These are phyloP conservation scores for Sebastiscus albofasciatus DNA, from an alignment of 2,797 vertebrate species.

Conservation along the genomic window DNA sequence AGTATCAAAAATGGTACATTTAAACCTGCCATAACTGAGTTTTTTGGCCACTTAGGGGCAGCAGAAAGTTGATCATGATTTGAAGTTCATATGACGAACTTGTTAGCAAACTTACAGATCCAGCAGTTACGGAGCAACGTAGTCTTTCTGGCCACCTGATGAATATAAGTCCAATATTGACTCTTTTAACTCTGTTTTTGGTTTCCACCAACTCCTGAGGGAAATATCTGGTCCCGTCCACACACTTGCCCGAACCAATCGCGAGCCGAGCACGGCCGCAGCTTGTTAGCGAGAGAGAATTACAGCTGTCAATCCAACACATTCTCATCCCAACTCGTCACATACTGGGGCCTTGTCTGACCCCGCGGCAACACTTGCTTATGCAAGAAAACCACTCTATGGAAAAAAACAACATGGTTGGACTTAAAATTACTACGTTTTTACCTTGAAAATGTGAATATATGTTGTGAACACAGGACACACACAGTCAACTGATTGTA, in stretches of 20 bases:
- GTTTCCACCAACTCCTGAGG: not conserved
- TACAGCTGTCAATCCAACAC: too few species aligned
- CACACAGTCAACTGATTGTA: too few species aligned
- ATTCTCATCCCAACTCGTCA: too few species aligned
- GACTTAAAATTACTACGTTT: too few species aligned
- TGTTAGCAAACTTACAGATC: not conserved
- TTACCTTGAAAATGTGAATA: too few species aligned
- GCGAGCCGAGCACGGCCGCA: too few species aligned
- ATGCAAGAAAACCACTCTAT: accelerated
- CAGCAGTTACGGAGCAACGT: not conserved
- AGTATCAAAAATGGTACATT: not conserved
- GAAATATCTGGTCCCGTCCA: not conserved
- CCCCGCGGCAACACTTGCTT: too few species aligned
- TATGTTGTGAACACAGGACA: too few species aligned
- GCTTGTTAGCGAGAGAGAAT: too few species aligned
- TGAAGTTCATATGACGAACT: not conserved
- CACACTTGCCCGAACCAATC: too few species aligned
- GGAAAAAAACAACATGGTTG: too few species aligned
- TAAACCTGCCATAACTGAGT: not conserved
- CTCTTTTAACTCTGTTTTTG: not conserved
- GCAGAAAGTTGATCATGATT: not conserved
- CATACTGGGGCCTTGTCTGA: too few species aligned
- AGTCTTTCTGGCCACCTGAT: not conserved
- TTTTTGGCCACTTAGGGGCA: not conserved
- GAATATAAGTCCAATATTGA: not conserved